Percentiles rank a stretch among this genome's conserved stretches.
Evolutionary conservation across 2,797 vertebrate genomes (phyloP).

Genomic region (Fratercula arctica): DNA sequence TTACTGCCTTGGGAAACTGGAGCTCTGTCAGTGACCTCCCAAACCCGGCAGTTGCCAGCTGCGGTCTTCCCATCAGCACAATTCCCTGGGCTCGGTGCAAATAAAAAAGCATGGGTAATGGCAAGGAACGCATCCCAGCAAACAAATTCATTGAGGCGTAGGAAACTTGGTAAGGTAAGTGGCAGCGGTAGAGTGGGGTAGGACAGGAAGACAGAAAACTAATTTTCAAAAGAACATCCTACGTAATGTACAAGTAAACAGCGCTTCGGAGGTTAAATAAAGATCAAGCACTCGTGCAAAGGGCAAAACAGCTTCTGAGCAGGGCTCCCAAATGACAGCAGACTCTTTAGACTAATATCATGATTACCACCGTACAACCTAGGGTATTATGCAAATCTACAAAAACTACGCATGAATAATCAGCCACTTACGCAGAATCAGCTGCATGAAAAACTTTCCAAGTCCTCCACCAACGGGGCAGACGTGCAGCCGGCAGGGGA

Average conservation of each 20-base stretch:
- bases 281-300: background rate
- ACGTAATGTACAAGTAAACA: fast-evolving
- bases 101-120: background rate
- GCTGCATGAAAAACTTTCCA: background rate
- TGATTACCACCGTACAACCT: background rate
- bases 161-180: fast-evolving
- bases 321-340: background rate
- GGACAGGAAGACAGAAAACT: background rate
- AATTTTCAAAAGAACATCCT: background rate
- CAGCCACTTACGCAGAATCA: background rate
- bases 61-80: too few species aligned
- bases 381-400: background rate
- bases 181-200: background rate
- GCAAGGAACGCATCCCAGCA: background rate
- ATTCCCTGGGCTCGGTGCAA: background rate
- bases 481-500: background rate
- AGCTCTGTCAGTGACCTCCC: background rate
- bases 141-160: fast-evolving
- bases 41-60: background rate
- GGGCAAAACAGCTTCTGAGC: background rate
- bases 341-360: background rate
- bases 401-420: background rate
- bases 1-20: background rate
- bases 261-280: background rate
- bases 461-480: background rate